These are phyloP conservation scores for Atta texana DNA, from an alignment of 1,140 invertebrate species.

Conservation along the genomic window DNA sequence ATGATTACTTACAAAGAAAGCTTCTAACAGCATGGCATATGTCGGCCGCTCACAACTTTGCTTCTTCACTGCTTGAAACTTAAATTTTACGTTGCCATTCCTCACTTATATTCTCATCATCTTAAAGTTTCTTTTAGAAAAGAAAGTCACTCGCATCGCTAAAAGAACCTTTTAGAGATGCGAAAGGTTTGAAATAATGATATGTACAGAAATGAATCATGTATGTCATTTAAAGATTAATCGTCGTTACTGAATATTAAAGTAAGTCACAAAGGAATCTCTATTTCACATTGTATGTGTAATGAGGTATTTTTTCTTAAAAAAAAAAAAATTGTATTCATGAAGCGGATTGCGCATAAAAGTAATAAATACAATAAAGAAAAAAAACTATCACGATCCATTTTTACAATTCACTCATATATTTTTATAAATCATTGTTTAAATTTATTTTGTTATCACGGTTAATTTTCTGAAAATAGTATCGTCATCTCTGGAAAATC, in stretches of 20 bases:
- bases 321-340: not conserved
- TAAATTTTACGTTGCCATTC: constrained; percentile 10
- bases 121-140: not conserved
- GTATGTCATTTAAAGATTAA: not conserved
- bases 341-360: not conserved
- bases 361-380: not conserved
- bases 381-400: not conserved
- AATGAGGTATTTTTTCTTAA: not conserved
- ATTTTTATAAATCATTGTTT: not conserved
- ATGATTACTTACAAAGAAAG: not conserved
- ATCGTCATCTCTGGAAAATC: constrained; percentile 41
- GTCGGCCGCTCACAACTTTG: not conserved
- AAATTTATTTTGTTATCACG: not conserved
- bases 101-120: not conserved
- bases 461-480: constrained; percentile 13
- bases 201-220: not conserved
- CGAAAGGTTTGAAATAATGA: not conserved
- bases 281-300: not conserved
- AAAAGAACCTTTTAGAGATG: not conserved
- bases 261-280: not conserved
- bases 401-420: not conserved
- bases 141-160: not conserved
- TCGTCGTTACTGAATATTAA: not conserved
- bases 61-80: constrained; percentile 6
- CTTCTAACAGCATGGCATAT: not conserved